Base-by-base conservation (phyloP, 2,888 invertebrate genomes). In the Andrena dorsata region DNA sequence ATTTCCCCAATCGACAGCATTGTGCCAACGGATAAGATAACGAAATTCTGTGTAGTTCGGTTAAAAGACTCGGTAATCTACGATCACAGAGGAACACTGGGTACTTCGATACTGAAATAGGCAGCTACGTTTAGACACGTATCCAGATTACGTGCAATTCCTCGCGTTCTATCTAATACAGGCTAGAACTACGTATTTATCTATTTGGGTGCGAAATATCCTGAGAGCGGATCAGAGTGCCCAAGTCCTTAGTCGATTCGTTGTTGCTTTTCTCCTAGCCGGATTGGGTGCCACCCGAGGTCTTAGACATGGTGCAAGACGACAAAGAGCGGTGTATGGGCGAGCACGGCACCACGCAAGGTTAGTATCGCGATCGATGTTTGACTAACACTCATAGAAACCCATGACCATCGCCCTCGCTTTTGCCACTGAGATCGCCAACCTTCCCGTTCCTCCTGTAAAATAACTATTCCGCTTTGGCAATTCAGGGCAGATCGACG, bases 321-420 rank as follows among this genome's bases (percentile, higher is more conserved):
- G 93, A 93, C 80, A 93, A 93, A 69, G 16, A 35, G 0, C 90
- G 90, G n/a, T 93, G 93, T 79, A 93, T 93, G 93, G 56, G n/a
- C 2, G 90, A 90, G 47, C 90, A 92, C 72, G 92, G 92, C 13
- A 93, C 93, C 3, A 86, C 90, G 20, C 89, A 93, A 88, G 93
- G 93, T 93, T 56, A 82, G 82, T 78, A 60, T 8, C 30, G 30
- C 35, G 8, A 41, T 41, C 16, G 16, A 41, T 16, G 41, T 41
- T 41, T 16, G 0, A 16, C 1, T 41, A 41, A 41, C 13, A 16
- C 4, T 16, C 41, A 41, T 16, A 5, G 41, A 16, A 16, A 41
- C 41, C 41, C 16, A 41, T 41, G 23, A 23, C 8, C 2, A 53
- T 53, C 53, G 20, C 51, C 51, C 20, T 20, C 16, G 16, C 41